Percentiles rank a stretch among this genome's conserved stretches.
These are phyloP conservation scores for Orgyia antiqua DNA, from an alignment of 2,888 invertebrate species.

Conservation along the genomic window DNA sequence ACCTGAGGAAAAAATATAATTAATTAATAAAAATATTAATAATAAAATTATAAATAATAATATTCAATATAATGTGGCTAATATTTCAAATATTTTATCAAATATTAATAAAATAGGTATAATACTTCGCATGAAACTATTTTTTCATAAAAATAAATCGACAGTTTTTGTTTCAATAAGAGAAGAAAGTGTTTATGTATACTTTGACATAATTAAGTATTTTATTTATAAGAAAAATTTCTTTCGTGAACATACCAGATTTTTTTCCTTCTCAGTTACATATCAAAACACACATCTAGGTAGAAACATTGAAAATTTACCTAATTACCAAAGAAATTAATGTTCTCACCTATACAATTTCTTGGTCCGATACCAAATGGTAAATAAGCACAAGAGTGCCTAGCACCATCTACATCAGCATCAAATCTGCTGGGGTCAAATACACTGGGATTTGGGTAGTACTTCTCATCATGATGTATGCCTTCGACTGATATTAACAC, in stretches of 20 bases:
- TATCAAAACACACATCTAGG: too few relatives aligned
- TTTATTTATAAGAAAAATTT: too few relatives aligned
- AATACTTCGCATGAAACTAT: too few relatives aligned
- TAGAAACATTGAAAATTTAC: too few relatives aligned
- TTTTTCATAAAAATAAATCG: too few relatives aligned
- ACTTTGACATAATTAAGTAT: too few relatives aligned
- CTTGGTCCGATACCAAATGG: constrained; percentile 60
- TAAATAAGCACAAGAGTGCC: constrained; percentile 46
- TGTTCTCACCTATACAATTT: constrained; percentile 59
- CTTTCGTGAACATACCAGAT: too few relatives aligned
- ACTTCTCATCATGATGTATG: constrained; percentile 53
- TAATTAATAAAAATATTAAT: not conserved
- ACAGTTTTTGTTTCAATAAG: too few relatives aligned
- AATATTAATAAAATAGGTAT: too few relatives aligned
- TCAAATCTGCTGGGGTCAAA: constrained; percentile 66
- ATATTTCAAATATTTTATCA: not conserved
- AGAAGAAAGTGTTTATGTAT: too few relatives aligned
- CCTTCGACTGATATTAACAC: constrained; percentile 41
- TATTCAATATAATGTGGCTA: not conserved
- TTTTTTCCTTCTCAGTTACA: too few relatives aligned
- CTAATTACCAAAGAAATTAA: too few relatives aligned
- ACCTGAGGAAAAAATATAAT: constrained; percentile 28
- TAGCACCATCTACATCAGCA: constrained; percentile 32
- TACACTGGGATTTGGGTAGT: constrained; percentile 54
- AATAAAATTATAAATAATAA: not conserved